Base-by-base conservation (phyloP, 2,888 invertebrate genomes). In the Drosophila hamatofila region DNA sequence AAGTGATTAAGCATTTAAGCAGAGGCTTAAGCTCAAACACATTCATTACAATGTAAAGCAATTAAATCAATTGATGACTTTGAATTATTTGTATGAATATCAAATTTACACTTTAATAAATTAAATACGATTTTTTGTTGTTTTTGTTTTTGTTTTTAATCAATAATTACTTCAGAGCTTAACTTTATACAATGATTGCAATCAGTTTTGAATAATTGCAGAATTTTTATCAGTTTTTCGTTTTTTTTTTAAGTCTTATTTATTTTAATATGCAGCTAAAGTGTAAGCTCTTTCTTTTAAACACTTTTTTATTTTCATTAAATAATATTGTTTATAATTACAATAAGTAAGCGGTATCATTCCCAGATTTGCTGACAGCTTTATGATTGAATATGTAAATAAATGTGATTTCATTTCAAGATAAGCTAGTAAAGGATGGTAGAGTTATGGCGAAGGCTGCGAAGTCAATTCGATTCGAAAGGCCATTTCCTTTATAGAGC, bases 1-100 rank as follows among this genome's bases (percentile, higher is more conserved):
- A 58, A 48, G 58, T 58, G 37, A 48, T 58, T 58, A 58, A 58
- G 30, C 21, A 16, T 39, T 39, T 55, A 44, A 12, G 54, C 37
- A 12, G 25, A 6, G 39, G 54, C 21, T 48, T 37, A 3, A 48
- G 27, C 37, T 3, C 37, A 27, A 58, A 39, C 35, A 58, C 37
- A 58, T 48, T 27, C 21, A 58, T 48, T 33, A 56, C 56, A 56
- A 42, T 56, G 56, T 7, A 56, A 48, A 37, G 9, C 16, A 63
- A 48, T 63, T 48, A 21, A 48, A 27, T 62, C 57, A 62, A 55
- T 41, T 35, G 21, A 33, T 42, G 42, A 33, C 30, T 33, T 56
- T 44, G 56, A 56, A 42, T 56, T 41, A 42, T 56, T 42, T 56
- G 56, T 42, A 33, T 18, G 33, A 35, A 35, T 39, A 49, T n/a